Evolutionary conservation across 2,888 invertebrate genomes (phyloP), one percentile per base, ranked within the genome.

Genomic region (Helicoverpa assulta): DNA sequence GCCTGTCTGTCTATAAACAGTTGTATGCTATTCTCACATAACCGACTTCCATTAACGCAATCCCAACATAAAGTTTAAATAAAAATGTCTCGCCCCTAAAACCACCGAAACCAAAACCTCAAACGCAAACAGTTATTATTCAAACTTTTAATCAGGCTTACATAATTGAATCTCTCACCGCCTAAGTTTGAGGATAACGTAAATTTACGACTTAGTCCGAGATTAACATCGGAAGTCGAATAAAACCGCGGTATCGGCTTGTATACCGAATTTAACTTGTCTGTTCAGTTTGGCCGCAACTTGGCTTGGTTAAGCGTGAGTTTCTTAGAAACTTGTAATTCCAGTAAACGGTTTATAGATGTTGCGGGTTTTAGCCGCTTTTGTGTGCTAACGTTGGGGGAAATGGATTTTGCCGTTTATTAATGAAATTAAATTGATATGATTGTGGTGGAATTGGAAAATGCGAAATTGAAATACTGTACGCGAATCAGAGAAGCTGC

Each of bases 211-310:
- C 72, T 70, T 72, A 80, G 68, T 53, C 57, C 58, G 52, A 71
- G 73, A 88, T 90, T 89, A 88, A 88, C 90, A 89, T 90, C 86
- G 80, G 78, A 88, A 91, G 88, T 90, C 88, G 81, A 89, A 93
- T 92, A 92, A 93, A 92, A 92, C 87, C 82, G 77, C 75, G 82
- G 86, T 89, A 92, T 90, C 89, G 86, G 67, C 67, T 87, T 92
- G 90, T 92, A 93, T 88, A 86, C 76, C 76, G 85, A 91, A 92
- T 92, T 93, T 92, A 92, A 91, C 91, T 88, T 84, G 86, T 86
- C 84, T 83, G 89, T 82, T 89, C 88, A 87, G 84, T 89, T 87
- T 71, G 80, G 80, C 54, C 63, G 62, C 57, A 84, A 89, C 86
- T 88, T 89, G 78, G 76, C 18, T 59, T 66, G 78, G 61, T 68